A percentile compares a stretch with the other conserved stretches of the same genome.
phyloP scores from a whole-genome alignment of 2,888 invertebrate genomes.

The Bedellia somnulentella region DNA sequence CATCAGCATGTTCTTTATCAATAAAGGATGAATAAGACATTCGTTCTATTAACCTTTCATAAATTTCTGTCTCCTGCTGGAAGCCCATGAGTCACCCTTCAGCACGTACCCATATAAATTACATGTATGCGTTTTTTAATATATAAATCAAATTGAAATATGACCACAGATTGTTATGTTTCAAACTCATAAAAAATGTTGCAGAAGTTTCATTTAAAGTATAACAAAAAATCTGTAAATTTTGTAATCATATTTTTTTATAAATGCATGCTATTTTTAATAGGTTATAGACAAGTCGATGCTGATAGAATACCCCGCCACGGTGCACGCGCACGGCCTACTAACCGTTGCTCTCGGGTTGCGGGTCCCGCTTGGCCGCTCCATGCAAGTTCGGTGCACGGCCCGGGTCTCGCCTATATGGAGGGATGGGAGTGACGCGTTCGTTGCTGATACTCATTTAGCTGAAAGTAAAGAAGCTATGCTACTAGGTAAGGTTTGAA shows the following conservation, averaged over 20 bases:
- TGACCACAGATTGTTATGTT: too few species aligned
- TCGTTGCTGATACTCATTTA: constrained; percentile 6
- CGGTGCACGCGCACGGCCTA: constrained; percentile 8
- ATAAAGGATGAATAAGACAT: too few species aligned
- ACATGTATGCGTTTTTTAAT: too few species aligned
- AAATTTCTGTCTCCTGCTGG: too few species aligned
- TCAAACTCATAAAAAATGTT: too few species aligned
- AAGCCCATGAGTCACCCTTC: too few species aligned
- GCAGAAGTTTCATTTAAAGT: too few species aligned
- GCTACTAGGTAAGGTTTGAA: constrained; percentile 7
- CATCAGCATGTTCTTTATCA: too few species aligned
- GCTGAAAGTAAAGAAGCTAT: constrained; percentile 9
- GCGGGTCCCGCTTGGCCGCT: constrained; percentile 7
- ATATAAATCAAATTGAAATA: too few species aligned
- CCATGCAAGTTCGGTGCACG: constrained; percentile 9
- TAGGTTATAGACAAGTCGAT: constrained; percentile 8
- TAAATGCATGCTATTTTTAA: neutral
- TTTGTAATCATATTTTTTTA: neutral
- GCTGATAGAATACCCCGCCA: constrained; percentile 7
- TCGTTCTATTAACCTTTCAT: too few species aligned
- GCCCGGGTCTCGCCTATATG: constrained; percentile 9
- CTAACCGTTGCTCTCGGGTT: constrained; percentile 7
- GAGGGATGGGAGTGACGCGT: constrained; percentile 8
- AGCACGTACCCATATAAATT: too few species aligned
- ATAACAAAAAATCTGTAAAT: neutral